phyloP scores from a whole-genome alignment of 2,888 invertebrate genomes.

The Lochmaea crataegi region DNA sequence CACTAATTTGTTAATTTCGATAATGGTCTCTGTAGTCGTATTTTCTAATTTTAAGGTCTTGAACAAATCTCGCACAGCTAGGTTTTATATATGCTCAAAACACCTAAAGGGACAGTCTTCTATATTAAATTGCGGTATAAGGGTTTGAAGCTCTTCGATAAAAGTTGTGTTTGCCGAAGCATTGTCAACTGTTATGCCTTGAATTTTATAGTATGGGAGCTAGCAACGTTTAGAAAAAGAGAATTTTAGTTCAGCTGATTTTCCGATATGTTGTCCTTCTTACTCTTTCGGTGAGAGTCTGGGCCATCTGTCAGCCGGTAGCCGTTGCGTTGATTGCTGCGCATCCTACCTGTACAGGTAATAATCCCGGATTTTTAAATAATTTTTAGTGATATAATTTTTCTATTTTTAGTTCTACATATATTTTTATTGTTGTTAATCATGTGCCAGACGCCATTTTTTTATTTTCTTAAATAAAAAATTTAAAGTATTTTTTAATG shows the following conservation, averaged over 20 bases:
- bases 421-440: constrained; percentile 2
- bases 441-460: constrained; percentile 11
- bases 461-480: constrained; percentile 5
- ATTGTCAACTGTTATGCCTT: too few relatives aligned
- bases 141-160: too few relatives aligned
- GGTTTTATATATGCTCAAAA: too few relatives aligned
- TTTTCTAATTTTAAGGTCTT: too few relatives aligned
- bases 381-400: background rate
- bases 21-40: too few relatives aligned
- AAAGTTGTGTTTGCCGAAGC: too few relatives aligned
- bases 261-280: constrained; percentile 1
- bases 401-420: background rate
- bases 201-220: background rate
- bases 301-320: background rate
- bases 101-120: too few relatives aligned
- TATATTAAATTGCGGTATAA: too few relatives aligned
- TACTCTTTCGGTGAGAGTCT: background rate
- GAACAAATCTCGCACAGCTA: too few relatives aligned
- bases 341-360: constrained; percentile 12
- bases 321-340: constrained; percentile 5
- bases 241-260: background rate
- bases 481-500: constrained; percentile 1
- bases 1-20: too few relatives aligned
- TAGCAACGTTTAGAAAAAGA: background rate
- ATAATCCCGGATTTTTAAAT: constrained; percentile 1